These are phyloP conservation scores for Latrodectus elegans DNA, from an alignment of 2,888 invertebrate genomes.

Conservation along the genomic window DNA sequence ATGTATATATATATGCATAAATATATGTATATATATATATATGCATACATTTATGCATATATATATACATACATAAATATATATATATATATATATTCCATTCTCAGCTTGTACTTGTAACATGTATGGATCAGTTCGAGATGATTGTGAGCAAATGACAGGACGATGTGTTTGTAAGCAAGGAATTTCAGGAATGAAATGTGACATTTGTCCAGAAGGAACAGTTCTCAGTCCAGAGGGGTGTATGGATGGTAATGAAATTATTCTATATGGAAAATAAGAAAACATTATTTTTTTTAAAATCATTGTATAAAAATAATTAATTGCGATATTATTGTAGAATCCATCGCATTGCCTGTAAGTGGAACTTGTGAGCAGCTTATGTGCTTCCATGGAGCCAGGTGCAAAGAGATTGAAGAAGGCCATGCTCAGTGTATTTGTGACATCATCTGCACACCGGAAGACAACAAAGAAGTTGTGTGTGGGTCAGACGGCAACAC, in stretches of 20 bases:
- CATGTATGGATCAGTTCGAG: slow-evolving; percentile 88
- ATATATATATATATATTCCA: too few relatives aligned
- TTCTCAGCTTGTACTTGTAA: slow-evolving; percentile 94
- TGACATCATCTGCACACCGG: slow-evolving; percentile 80
- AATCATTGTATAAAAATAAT: too few relatives aligned
- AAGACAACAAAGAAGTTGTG: slow-evolving; percentile 76
- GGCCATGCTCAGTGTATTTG: slow-evolving; percentile 86
- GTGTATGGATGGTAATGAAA: slow-evolving; percentile 79
- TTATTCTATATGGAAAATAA: too few relatives aligned
- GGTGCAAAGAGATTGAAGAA: slow-evolving; percentile 80
- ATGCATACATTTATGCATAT: too few relatives aligned
- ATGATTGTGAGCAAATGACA: slow-evolving; percentile 95
- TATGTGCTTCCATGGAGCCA: slow-evolving; percentile 88
- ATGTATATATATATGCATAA: too few relatives aligned
- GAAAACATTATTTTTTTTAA: too few relatives aligned
- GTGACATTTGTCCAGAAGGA: slow-evolving; percentile 81
- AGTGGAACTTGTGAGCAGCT: slow-evolving; percentile 80
- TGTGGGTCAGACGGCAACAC: slow-evolving; percentile 89
- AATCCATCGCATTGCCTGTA: slow-evolving; percentile 71
- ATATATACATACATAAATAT: too few relatives aligned
- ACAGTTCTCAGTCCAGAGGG: slow-evolving; percentile 86
- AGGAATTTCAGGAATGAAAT: slow-evolving; percentile 89
- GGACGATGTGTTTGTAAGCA: slow-evolving; percentile 91
- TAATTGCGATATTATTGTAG: neutral
- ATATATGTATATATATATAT: too few relatives aligned